These are phyloP conservation scores for Psephotus haematonotus DNA, from an alignment of 2,113 vertebrate species.

Conservation along the genomic window DNA sequence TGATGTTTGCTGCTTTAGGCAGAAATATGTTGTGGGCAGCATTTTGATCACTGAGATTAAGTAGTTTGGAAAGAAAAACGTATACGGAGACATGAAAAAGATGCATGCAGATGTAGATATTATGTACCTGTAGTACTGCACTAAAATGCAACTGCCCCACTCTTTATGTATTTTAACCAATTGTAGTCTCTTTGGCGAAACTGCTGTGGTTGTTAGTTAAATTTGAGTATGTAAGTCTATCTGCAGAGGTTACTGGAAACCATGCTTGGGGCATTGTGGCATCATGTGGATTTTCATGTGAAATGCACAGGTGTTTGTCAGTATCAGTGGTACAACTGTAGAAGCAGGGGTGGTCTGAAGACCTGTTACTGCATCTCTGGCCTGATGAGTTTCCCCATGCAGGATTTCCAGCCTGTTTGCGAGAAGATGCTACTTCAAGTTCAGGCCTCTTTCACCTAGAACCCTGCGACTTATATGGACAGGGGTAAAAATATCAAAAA, in stretches of 20 bases:
- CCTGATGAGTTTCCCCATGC: not conserved
- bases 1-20: rapidly evolving
- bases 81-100: not conserved
- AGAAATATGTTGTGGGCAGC: not conserved
- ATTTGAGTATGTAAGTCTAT: no score
- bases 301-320: not conserved
- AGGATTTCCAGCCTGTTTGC: not conserved
- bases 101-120: not conserved
- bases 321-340: rapidly evolving
- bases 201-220: not conserved
- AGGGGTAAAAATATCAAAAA: not conserved
- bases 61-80: not conserved
- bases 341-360: not conserved
- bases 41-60: not conserved
- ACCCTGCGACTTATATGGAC: not conserved
- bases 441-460: not conserved
- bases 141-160: not conserved
- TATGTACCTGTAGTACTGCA: rapidly evolving
- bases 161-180: not conserved
- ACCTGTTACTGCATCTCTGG: rapidly evolving
- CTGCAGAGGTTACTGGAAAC: not conserved
- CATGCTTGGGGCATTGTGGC: not conserved
- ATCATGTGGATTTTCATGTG: not conserved
- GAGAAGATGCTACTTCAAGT: not conserved
- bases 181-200: not conserved